Percentiles rank a stretch among this genome's conserved stretches.
These are phyloP conservation scores for Hypomesus transpacificus DNA, from an alignment of 2,113 vertebrate species.

Conservation along the genomic window DNA sequence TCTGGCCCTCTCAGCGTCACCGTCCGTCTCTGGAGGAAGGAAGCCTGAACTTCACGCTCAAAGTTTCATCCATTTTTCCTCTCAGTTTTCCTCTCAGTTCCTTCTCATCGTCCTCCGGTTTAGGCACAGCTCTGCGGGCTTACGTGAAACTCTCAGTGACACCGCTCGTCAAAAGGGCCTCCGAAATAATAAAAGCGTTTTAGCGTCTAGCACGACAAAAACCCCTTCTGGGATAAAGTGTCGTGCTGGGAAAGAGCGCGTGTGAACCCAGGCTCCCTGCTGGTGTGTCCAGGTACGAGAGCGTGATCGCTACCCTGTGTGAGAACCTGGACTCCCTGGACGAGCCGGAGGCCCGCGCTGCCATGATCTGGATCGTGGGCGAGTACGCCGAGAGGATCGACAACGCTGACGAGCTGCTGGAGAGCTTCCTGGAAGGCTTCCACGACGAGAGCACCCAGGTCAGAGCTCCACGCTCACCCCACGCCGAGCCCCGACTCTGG, in stretches of 20 bases:
- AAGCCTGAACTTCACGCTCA: too few relatives aligned
- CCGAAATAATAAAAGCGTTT: neutral
- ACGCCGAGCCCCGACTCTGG: neutral
- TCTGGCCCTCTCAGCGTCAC: too few relatives aligned
- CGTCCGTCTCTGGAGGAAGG: too few relatives aligned
- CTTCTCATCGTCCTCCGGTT: too few relatives aligned
- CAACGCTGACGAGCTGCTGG: constrained; percentile 91
- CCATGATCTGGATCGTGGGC: constrained; percentile 98
- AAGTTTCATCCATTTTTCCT: too few relatives aligned
- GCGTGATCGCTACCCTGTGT: constrained; percentile 92
- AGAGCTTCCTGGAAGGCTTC: constrained; percentile 96
- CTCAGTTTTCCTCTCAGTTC: too few relatives aligned
- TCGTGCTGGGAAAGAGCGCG: neutral
- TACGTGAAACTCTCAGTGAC: too few relatives aligned
- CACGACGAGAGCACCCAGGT: constrained; percentile 99
- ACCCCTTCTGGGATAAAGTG: neutral
- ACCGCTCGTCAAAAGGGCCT: neutral
- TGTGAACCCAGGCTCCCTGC: constrained; percentile 12
- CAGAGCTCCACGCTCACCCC: constrained; percentile 4
- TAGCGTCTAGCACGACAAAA: neutral
- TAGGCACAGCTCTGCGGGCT: too few relatives aligned
- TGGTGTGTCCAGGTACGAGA: constrained; percentile 81
- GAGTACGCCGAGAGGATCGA: constrained; percentile 94
- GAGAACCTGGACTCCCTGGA: constrained; percentile 97
- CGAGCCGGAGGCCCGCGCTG: constrained; percentile 90